Evolutionary conservation across 2,888 invertebrate species (phyloP).

Genomic region (Trisateles emortualis): DNA sequence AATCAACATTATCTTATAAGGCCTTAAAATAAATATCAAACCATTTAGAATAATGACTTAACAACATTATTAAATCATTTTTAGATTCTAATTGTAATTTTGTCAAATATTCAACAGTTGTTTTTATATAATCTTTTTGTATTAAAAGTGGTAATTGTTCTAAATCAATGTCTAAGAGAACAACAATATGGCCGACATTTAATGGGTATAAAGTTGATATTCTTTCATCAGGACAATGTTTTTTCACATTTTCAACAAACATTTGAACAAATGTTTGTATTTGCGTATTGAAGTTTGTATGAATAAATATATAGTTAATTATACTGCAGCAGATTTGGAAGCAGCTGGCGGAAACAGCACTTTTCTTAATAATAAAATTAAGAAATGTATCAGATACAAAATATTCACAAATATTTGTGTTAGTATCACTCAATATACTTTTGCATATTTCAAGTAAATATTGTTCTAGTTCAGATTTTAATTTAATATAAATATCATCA

Average conservation of each 20-base stretch:
- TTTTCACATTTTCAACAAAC: slow-evolving; percentile 62
- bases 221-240: slow-evolving; percentile 35
- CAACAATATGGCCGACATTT: slow-evolving; percentile 56
- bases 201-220: slow-evolving; percentile 64
- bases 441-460: slow-evolving; percentile 55
- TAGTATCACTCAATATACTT: slow-evolving; percentile 47
- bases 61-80: slow-evolving; percentile 68
- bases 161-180: slow-evolving; percentile 68
- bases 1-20: too few relatives aligned
- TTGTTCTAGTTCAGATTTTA: slow-evolving; percentile 69
- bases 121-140: slow-evolving; percentile 51
- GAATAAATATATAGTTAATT: slow-evolving; percentile 68
- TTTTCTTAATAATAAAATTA: slow-evolving; percentile 54
- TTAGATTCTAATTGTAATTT: slow-evolving; percentile 54
- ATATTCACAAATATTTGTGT: slow-evolving; percentile 44
- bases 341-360: slow-evolving; percentile 64
- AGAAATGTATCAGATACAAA: slow-evolving; percentile 47
- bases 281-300: slow-evolving; percentile 59
- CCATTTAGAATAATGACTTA: slow-evolving; percentile 78
- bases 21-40: slow-evolving; percentile 65
- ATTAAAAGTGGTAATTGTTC: slow-evolving; percentile 45
- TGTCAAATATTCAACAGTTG: slow-evolving; percentile 54
- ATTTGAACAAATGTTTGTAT: slow-evolving; percentile 59
- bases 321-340: slow-evolving; percentile 72
- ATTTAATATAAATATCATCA: slow-evolving; percentile 67